Base-by-base conservation (phyloP, 2,797 vertebrate species). In the Pterois miles region DNA sequence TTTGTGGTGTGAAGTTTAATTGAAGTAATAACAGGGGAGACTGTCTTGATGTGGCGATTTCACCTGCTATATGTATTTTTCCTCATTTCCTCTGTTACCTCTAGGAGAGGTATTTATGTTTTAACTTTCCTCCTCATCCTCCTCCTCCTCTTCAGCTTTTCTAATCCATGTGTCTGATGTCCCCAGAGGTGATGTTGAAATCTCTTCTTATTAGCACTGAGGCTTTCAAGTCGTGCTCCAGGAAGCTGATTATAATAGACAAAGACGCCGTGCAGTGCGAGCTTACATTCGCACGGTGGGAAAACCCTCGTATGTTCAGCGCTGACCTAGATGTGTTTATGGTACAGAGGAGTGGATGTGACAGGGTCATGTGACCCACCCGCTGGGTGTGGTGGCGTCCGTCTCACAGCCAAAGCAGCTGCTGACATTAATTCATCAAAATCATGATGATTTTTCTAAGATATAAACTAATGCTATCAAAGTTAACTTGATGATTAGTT, bases 311-410 rank as follows among this genome's bases (percentile, higher is more conserved):
- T 38, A 43, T 63, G 56, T 7, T 62, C 76, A 16, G 43, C 70
- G 10, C 64, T 74, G 77, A 74, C 78, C 78, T 40, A 74, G 4
- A 58, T 80, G 57, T 50, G 64, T 64, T 64, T 56, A 3, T 6
- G 31, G 67, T 58, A 8, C 60, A 33, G 25, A 53, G 40, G 40
- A 58, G 20, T 50, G 53, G 76, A 48, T 23, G 52, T 64, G 66
- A 71, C n/a, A 4, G 22, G 40, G 43, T 65, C 57, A 62, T 14
- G 70, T 79, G 77, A 63, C 38, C 57, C 36, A 0, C 36, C 36
- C 12, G 12, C n/a, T n/a, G n/a, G n/a, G 71, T 29, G 54, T 59
- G 22, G n/a, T 22, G 22, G 10, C 1, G 27, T 43, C 40, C 31
- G 29, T 58, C 38, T 58, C 71, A 48, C 62, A n/a, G 34, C 20